These are phyloP conservation scores for Mystacides longicornis DNA, from an alignment of 2,888 invertebrate genomes.

Conservation along the genomic window DNA sequence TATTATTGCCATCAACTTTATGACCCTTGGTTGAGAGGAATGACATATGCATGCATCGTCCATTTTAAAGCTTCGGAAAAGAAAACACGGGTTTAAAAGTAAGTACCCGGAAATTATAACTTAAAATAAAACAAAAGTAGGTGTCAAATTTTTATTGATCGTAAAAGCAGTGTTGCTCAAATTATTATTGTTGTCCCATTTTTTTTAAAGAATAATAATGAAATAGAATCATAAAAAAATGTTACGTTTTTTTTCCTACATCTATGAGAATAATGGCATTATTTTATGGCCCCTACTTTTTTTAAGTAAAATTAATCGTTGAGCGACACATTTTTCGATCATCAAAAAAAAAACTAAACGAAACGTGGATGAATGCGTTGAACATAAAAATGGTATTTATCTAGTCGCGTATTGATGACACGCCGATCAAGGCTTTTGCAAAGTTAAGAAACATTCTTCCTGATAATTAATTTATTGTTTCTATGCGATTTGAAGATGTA, in stretches of 20 bases:
- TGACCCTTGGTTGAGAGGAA: neutral
- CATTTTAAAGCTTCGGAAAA: neutral
- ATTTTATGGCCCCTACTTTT: neutral
- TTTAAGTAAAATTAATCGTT: neutral
- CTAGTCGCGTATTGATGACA: too few species aligned
- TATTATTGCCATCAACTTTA: too few species aligned
- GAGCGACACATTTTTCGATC: neutral
- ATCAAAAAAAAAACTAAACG: neutral
- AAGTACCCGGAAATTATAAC: too few species aligned
- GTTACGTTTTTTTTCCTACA: neutral
- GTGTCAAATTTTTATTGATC: neutral
- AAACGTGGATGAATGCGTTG: too few species aligned
- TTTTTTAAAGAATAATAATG: neutral
- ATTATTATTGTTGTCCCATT: slow-evolving; percentile 1
- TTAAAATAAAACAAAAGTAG: neutral
- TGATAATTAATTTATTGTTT: too few species aligned
- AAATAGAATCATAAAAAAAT: slow-evolving; percentile 1
- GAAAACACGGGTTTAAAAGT: neutral
- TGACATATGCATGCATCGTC: neutral
- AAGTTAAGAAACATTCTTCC: too few species aligned
- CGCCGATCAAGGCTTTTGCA: too few species aligned
- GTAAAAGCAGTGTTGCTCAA: neutral
- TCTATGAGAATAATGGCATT: neutral
- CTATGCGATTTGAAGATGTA: too few species aligned
- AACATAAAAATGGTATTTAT: too few species aligned